These are phyloP conservation scores for Athetis lepigone DNA, from an alignment of 2,888 invertebrate species.

Conservation along the genomic window DNA sequence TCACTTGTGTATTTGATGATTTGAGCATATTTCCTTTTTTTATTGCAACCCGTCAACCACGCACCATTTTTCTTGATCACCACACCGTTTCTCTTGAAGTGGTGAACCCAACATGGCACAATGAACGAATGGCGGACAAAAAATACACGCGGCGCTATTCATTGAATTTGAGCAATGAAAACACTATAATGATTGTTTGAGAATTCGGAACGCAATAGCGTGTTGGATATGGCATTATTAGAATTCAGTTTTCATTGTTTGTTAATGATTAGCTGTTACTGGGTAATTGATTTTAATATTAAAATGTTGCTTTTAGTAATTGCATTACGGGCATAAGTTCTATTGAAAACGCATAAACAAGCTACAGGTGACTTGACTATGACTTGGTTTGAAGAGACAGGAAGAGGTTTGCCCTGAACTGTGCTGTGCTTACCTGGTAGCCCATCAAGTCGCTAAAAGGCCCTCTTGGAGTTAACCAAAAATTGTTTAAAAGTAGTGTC, in stretches of 20 bases:
- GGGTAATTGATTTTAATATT: background rate
- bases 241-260: background rate
- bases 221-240: slow-evolving; percentile 69
- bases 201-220: slow-evolving; percentile 52
- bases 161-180: slow-evolving; percentile 84
- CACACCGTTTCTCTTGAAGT: slow-evolving; percentile 85
- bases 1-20: slow-evolving; percentile 62
- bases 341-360: too few species aligned
- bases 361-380: too few species aligned
- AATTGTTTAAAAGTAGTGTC: too few species aligned
- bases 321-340: too few species aligned
- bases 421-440: too few species aligned
- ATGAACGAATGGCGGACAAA: slow-evolving; percentile 72
- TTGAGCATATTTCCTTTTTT: slow-evolving; percentile 80
- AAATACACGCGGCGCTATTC: slow-evolving; percentile 88
- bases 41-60: slow-evolving; percentile 74
- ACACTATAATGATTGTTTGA: slow-evolving; percentile 84
- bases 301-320: background rate
- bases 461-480: too few species aligned
- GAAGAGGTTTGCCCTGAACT: too few species aligned
- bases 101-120: slow-evolving; percentile 76
- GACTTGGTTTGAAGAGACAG: too few species aligned
- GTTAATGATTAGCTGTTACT: background rate
- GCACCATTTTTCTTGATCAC: slow-evolving; percentile 82
- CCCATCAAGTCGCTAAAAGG: too few species aligned